Conservation (phyloP, 2,888 invertebrate species). For the Mesorhabditis belari region DNA sequence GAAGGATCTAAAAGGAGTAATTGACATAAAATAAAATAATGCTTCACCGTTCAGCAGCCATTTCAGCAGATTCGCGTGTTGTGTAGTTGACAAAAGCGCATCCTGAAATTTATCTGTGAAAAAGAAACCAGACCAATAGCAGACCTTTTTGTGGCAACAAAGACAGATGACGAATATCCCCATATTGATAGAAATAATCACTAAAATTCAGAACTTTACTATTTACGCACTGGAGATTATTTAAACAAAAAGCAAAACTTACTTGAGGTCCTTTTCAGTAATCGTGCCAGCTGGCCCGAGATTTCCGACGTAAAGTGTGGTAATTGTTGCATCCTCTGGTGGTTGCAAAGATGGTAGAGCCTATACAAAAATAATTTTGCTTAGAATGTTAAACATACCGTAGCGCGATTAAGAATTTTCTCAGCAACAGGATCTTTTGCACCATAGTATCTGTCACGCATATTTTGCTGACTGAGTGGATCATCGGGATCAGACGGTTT, state of each 20-base stretch:
- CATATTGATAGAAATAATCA: slow-evolving; percentile 96
- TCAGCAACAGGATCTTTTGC: slow-evolving; percentile 92
- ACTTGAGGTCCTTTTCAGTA: slow-evolving; percentile 74
- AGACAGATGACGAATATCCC: slow-evolving; percentile 88
- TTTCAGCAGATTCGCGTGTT: slow-evolving; percentile 77
- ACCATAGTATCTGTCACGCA: slow-evolving; percentile 85
- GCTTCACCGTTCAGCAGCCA: slow-evolving; percentile 81
- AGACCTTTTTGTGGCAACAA: slow-evolving; percentile 77
- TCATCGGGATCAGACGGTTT: slow-evolving; percentile 95
- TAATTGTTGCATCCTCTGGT: slow-evolving; percentile 90
- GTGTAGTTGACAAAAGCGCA: slow-evolving; percentile 97
- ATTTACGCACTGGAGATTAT: too few relatives aligned
- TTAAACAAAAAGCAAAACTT: neutral
- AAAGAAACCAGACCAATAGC: too few relatives aligned
- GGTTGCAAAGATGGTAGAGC: slow-evolving; percentile 89
- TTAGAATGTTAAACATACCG: slow-evolving; percentile 4
- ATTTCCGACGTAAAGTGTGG: slow-evolving; percentile 94
- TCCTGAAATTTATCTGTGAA: too few relatives aligned
- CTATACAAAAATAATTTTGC: slow-evolving; percentile 55
- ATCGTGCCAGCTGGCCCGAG: slow-evolving; percentile 69
- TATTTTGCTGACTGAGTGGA: slow-evolving; percentile 89
- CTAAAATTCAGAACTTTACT: slow-evolving; percentile 55
- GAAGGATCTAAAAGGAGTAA: slow-evolving; percentile 66
- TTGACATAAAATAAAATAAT: too few relatives aligned
- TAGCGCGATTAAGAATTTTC: slow-evolving; percentile 77